These are phyloP conservation scores for Seira ritae DNA, from an alignment of 2,888 invertebrate species.

Conservation along the genomic window DNA sequence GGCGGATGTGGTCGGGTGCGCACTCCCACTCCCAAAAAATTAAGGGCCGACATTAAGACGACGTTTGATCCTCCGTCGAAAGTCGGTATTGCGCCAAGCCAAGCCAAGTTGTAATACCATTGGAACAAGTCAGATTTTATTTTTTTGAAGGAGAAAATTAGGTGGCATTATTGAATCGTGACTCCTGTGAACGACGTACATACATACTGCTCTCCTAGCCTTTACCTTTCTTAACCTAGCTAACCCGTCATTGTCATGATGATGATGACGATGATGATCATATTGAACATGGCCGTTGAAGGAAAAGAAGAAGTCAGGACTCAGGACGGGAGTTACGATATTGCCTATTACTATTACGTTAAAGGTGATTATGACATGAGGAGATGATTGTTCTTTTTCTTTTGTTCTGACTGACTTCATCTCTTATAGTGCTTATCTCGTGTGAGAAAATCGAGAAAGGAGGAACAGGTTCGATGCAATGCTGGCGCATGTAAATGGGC, in stretches of 20 bases:
- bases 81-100: too few relatives aligned
- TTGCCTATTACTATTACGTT: constrained; percentile 51
- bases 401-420: too few relatives aligned
- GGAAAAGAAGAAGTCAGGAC: constrained; percentile 44
- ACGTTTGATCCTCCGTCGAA: background rate
- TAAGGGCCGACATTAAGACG: background rate
- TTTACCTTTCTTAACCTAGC: constrained; percentile 62
- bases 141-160: background rate
- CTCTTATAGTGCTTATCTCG: background rate
- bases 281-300: too few relatives aligned
- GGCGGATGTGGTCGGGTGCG: too few relatives aligned
- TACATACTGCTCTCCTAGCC: constrained; percentile 58
- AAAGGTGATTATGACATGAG: constrained; percentile 33
- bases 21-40: too few relatives aligned
- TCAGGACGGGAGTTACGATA: background rate
- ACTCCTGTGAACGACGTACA: too few relatives aligned
- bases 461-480: background rate
- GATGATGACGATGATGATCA: constrained; percentile 46
- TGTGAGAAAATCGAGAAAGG: background rate
- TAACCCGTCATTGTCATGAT: constrained; percentile 39
- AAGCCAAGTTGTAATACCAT: background rate
- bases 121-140: background rate
- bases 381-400: background rate
- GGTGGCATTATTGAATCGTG: constrained; percentile 34
- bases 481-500: too few relatives aligned